Evolutionary conservation across 2,888 invertebrate species (phyloP).

Genomic region (Meteorus cinctellus): DNA sequence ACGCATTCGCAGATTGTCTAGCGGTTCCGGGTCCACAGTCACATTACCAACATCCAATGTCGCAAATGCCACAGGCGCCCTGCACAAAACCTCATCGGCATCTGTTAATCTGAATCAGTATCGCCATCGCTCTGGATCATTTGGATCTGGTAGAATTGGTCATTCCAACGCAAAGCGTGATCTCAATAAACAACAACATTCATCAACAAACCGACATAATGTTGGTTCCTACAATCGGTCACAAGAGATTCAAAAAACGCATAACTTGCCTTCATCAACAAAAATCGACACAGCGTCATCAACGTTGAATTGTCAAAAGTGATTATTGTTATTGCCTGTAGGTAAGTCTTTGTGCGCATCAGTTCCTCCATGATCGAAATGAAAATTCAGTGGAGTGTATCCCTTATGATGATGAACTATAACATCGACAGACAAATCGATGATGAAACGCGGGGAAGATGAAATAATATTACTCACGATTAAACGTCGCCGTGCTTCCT

Average conservation of each 20-base stretch:
- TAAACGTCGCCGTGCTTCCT: not conserved
- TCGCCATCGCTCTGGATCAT: slow-evolving; percentile 68
- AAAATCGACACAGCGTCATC: slow-evolving; percentile 38
- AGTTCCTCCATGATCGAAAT: not conserved
- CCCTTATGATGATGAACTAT: not conserved
- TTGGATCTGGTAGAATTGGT: slow-evolving; percentile 66
- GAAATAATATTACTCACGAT: slow-evolving; percentile 9
- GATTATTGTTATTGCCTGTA: slow-evolving; percentile 37
- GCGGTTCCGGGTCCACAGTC: slow-evolving; percentile 66
- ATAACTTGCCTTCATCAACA: slow-evolving; percentile 44
- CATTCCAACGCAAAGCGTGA: slow-evolving; percentile 61
- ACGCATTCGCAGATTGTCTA: slow-evolving; percentile 69
- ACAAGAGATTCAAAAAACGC: slow-evolving; percentile 59
- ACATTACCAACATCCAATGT: slow-evolving; percentile 57
- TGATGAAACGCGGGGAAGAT: not conserved
- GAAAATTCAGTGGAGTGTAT: not conserved
- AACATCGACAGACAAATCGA: not conserved
- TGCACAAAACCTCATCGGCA: slow-evolving; percentile 59
- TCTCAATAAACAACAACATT: slow-evolving; percentile 58
- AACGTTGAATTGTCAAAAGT: not conserved
- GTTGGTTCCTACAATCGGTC: slow-evolving; percentile 62
- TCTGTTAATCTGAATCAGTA: slow-evolving; percentile 64
- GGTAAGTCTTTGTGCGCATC: not conserved
- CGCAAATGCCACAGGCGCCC: slow-evolving; percentile 39
- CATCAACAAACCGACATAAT: slow-evolving; percentile 62